Evolutionary conservation across 1,140 invertebrate genomes (phyloP), one percentile per base, ranked within the genome.

Genomic region (Branchinecta lindahli): DNA sequence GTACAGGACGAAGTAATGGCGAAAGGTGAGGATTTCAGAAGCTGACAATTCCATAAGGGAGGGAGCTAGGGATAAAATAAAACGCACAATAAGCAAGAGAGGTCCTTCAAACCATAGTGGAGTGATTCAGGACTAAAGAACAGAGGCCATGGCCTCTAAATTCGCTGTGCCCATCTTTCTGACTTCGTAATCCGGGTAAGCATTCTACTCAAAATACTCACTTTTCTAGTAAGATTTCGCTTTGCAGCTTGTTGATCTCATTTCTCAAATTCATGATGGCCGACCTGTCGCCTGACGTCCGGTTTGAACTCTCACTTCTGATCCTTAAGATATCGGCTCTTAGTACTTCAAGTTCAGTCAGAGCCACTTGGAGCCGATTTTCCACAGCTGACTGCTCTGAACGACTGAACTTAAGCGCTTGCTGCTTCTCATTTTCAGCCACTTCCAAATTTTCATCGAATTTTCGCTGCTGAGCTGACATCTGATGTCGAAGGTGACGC

Each of bases 361-460:
- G 18, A 61, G 52, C 52, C 2, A 15, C 18, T 61, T 61, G 52
- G 4, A 61, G 18, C 2, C 52, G 52, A 15, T 12, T 61, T 20
- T 61, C 52, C 18, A 61, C 18, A 61, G 6, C 52, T 61, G 12
- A 20, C 18, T 61, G 52, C 52, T 61, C 52, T 61, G 52, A 61
- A 61, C 52, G 52, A 15, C 12, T 20, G 18, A 61, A 61, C 18
- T 61, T 61, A 4, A 61, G 18, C 12, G 12, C 18, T 61, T 61
- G 52, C 18, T 61, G 52, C 52, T 61, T 61, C 12, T 61, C 52
- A 15, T 15, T 15, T 20, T 61, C 52, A 1, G 52, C 52, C 12
- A 20, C 52, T 61, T 61, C 52, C 52, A 61, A 20, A 61, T 61
- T 61, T 61, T 61, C 52, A 61, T 61, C 52, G 52, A 6, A 61